phyloP scores from a whole-genome alignment of 2,113 vertebrate genomes.

The Spheniscus mendiculus region DNA sequence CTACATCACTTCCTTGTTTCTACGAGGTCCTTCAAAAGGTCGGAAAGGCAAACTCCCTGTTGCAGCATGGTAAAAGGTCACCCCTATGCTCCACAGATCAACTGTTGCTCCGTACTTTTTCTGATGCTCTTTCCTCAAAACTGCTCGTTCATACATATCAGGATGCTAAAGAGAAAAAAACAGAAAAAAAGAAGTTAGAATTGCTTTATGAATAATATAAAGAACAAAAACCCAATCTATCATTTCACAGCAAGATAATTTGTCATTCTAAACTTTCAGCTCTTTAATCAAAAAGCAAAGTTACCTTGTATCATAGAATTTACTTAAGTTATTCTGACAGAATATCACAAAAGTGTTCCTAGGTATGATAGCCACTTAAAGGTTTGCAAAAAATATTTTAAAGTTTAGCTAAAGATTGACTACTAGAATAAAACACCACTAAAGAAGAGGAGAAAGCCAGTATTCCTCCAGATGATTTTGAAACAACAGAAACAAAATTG shows the following conservation, averaged over 20 bases:
- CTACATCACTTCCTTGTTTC: slow-evolving; percentile 99
- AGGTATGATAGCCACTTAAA: background rate
- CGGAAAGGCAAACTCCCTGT: slow-evolving; percentile 95
- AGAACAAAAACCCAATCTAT: background rate
- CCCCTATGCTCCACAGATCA: slow-evolving; percentile 97
- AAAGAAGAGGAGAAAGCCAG: background rate
- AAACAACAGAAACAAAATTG: background rate
- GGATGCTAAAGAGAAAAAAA: slow-evolving; percentile 80
- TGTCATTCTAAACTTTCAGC: background rate
- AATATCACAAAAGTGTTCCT: background rate
- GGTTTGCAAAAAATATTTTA: background rate
- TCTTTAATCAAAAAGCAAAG: background rate
- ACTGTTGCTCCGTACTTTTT: slow-evolving; percentile 97
- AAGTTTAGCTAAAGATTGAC: background rate
- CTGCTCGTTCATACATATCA: slow-evolving; percentile 97
- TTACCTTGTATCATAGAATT: background rate
- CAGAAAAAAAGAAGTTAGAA: background rate
- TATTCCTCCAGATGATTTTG: background rate
- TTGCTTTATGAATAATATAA: background rate
- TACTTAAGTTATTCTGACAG: background rate
- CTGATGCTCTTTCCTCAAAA: slow-evolving; percentile 96
- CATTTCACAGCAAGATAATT: background rate
- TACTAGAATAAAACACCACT: background rate
- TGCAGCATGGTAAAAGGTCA: slow-evolving; percentile 97
- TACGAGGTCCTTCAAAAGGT: slow-evolving; percentile 95